phyloP scores from a whole-genome alignment of 2,113 vertebrate species.

The Arvicanthis niloticus region DNA sequence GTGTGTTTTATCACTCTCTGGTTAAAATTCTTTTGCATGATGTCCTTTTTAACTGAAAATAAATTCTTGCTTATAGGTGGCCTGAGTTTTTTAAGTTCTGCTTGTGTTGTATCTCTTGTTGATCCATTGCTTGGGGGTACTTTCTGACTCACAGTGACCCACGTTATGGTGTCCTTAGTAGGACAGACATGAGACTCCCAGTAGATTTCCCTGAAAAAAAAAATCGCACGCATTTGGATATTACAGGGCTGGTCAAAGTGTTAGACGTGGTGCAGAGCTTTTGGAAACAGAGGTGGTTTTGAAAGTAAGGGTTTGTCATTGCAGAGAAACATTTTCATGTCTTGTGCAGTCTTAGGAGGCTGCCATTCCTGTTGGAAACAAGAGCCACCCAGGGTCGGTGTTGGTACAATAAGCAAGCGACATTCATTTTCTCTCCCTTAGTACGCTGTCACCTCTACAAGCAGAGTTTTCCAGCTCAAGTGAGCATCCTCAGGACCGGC shows the following conservation, averaged over 20 bases:
- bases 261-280: neutral
- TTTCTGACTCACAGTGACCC: neutral
- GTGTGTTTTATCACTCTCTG: neutral
- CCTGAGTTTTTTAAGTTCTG: no score
- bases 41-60: constrained; percentile 10
- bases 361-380: neutral
- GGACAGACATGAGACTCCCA: neutral
- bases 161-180: neutral
- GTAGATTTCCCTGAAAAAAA: neutral
- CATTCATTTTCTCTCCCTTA: constrained; percentile 33
- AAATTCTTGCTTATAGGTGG: fast-evolving
- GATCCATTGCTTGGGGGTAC: neutral
- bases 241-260: neutral
- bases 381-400: neutral
- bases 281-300: constrained; percentile 2
- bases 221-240: neutral
- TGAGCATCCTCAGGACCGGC: constrained; percentile 27
- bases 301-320: neutral
- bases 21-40: neutral
- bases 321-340: neutral
- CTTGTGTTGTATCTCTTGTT: neutral
- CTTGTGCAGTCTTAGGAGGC: neutral
- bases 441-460: neutral
- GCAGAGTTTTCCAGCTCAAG: neutral
- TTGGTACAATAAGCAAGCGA: neutral